Base-by-base conservation (phyloP, 2,113 vertebrate genomes). In the Triplophysa siluroides region DNA sequence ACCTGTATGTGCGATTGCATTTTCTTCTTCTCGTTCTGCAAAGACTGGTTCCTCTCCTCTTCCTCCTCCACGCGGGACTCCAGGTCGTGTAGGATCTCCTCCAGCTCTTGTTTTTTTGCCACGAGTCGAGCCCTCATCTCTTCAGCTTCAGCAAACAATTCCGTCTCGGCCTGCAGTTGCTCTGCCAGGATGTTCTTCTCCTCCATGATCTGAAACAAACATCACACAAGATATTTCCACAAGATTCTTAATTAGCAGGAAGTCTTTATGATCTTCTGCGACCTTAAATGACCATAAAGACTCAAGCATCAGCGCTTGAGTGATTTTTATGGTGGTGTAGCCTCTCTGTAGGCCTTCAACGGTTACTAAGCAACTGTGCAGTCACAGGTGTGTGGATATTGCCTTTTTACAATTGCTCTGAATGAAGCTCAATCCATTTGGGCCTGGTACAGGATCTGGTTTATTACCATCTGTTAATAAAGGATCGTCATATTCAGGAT, bases 101-200 rank as follows among this genome's bases (percentile, higher is more conserved):
- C 98, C 63, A 99, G 13, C 71, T 98, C 97, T 72, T 99, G 98
- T 73, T 99, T 99, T 85, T 98, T 96, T 1, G 96, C 95, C 12
- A 97, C 97, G 14, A 99, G 88, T 3, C 97, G 95, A 29, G 97
- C 97, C 76, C 98, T 94, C 96, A 99, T 99, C 93, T 99, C 97
- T 81, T 99, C 98, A 0, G 97, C 96, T 84, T 99, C 98, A 0
- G 96, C 97, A 43, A 98, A 99, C 78, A 99, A 94, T 91, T 99
- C 98, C 0, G 97, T 99, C 92, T 99, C 98, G 0, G 98, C 98
- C 61, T 99, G 97, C 0, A 99, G 92, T 68, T 99, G 98, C 87
- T 99, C 97, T 2, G 97, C 96, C 18, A 99, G 93, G 85, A 99
- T 99, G 61, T 96, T 98, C 91, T 99, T 99, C 91, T 99, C 97